Evolutionary conservation across 2,113 vertebrate species (phyloP), one percentile per base, ranked within the genome.

Genomic region (Chrysemys picta): DNA sequence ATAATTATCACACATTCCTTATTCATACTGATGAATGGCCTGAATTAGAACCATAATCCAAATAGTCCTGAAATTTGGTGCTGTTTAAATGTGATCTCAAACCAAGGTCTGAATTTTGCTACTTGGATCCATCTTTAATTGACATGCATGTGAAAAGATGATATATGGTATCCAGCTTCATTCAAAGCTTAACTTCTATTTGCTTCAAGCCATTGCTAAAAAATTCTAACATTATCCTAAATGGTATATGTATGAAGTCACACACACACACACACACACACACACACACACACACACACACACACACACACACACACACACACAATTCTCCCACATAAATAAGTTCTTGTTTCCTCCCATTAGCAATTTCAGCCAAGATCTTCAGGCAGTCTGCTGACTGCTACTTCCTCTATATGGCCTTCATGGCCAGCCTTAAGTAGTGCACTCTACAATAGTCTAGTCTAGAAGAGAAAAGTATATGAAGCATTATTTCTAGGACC

Each of bases 391-490:
- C 80, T 27, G 89, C 13, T 79, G 65, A 9, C 19, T 78, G 10
- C 93, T 93, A 17, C n/a, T 89, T 76, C 49, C 7, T 57, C 42
- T 47, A 17, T 11, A 62, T 87, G 11, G 79, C 29, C 17, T 13
- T 92, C 12, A 4, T 1, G 0, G 79, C 25, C 53, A 45, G 84
- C 5, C 21, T 75, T 0, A 0, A 1, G 2, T 52, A 76, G 1
- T 89, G 84, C 49, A 56, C 69, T 84, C 56, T 93, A 53, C 22
- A 53, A 57, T 4, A 53, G 31, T 38, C 35, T 38, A 72, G 4
- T 38, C 65, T 72, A 38, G n/a, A 38, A 35, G 29, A 89, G 62
- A 80, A 11, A 42, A 29, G 62, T 47, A 82, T 89, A 92, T 47
- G 29, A 47, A 89, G 76, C 82, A 87, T 0, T 0, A 79, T n/a